Conservation (phyloP, 2,113 vertebrate species). For the Conger conger region DNA sequence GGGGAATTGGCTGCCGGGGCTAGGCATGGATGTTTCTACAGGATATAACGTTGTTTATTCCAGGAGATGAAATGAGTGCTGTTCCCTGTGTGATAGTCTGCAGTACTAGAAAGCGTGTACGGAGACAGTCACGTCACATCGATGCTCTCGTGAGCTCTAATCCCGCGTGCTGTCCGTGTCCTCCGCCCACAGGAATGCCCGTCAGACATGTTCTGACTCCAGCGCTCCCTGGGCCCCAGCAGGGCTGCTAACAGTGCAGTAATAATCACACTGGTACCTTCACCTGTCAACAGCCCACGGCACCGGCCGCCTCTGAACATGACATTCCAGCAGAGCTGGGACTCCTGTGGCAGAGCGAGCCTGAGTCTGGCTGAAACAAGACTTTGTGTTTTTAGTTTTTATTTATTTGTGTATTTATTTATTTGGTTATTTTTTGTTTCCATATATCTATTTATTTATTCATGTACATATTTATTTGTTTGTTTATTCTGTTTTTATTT, state of each 20-base stretch:
- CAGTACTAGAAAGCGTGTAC: too few relatives aligned
- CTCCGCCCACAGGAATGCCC: neutral
- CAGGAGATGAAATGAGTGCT: too few relatives aligned
- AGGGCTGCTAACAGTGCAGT: neutral
- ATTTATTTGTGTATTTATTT: too few relatives aligned
- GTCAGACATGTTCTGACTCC: neutral
- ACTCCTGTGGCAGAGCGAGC: neutral
- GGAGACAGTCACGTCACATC: neutral
- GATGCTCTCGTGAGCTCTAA: neutral
- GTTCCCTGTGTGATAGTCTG: too few relatives aligned
- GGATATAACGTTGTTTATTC: too few relatives aligned
- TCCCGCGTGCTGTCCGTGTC: too few relatives aligned
- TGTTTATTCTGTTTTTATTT: too few relatives aligned
- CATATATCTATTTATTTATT: too few relatives aligned
- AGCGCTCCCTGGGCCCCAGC: neutral
- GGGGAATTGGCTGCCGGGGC: too few relatives aligned
- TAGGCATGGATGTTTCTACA: too few relatives aligned
- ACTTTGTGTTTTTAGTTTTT: neutral
- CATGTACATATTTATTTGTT: too few relatives aligned
- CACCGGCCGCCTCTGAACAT: neutral
- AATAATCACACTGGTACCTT: neutral
- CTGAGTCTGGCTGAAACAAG: neutral
- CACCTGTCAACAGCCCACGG: neutral
- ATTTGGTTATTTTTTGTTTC: too few relatives aligned
- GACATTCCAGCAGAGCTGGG: neutral